These are phyloP conservation scores for Pterocles orientalis DNA, from an alignment of 2,113 vertebrate species.

Conservation along the genomic window DNA sequence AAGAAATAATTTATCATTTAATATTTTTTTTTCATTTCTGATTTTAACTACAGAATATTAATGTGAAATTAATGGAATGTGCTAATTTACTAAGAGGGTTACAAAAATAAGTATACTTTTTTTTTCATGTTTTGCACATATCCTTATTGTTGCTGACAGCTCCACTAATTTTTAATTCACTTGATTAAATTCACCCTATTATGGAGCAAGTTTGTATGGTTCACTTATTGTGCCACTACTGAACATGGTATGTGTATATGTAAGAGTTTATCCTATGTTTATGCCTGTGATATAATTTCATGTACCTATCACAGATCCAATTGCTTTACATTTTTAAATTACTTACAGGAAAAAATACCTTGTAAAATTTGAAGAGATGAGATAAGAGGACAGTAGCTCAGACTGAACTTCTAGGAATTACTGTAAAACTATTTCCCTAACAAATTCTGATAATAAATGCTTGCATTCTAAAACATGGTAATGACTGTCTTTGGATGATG, in stretches of 20 bases:
- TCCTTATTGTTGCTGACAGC: not conserved
- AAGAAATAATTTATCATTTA: not conserved
- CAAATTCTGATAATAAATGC: not conserved
- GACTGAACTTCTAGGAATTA: not conserved
- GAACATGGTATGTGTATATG: not conserved
- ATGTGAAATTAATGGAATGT: not conserved
- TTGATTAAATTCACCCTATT: not conserved
- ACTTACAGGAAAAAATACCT: not conserved
- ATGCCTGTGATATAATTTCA: not conserved
- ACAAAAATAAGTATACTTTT: not conserved
- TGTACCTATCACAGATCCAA: not conserved
- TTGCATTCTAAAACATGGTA: not conserved
- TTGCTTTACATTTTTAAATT: not conserved
- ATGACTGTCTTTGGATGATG: not conserved
- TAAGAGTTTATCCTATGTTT: not conserved
- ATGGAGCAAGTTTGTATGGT: not conserved
- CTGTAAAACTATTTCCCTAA: not conserved
- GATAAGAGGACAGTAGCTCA: not conserved
- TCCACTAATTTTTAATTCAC: not conserved
- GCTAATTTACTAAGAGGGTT: not conserved
- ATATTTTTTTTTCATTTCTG: not conserved
- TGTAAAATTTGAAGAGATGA: not conserved
- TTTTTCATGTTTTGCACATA: not conserved
- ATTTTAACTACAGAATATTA: not conserved
- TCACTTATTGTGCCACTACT: not conserved